phyloP scores from a whole-genome alignment of 2,888 invertebrate genomes.

The Parasteatoda lunata region DNA sequence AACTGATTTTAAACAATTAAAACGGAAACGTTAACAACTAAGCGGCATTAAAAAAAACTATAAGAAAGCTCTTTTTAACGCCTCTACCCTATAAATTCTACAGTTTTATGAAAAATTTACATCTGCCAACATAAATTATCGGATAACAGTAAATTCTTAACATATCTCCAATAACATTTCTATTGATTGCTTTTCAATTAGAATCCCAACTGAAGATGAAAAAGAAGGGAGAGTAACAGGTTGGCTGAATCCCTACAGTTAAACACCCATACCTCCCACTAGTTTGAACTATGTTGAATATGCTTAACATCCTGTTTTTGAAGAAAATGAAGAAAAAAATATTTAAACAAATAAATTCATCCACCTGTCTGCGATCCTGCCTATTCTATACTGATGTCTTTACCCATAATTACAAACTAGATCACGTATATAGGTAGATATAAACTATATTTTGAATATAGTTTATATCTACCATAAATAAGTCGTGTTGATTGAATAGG shows the following conservation, averaged over 20 bases:
- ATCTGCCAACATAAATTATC: no score
- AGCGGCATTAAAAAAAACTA: no score
- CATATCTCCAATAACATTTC: no score
- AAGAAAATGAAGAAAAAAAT: slow-evolving; percentile 10
- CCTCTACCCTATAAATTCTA: no score
- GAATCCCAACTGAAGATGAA: no score
- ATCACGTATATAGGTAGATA: slow-evolving; percentile 56
- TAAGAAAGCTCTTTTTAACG: no score
- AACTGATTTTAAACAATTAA: no score
- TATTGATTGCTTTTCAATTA: no score
- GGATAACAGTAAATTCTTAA: no score
- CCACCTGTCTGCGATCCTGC: slow-evolving; percentile 21
- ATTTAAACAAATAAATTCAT: slow-evolving; percentile 37
- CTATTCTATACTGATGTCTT: slow-evolving; percentile 55
- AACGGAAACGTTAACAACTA: no score
- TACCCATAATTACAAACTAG: slow-evolving; percentile 62
- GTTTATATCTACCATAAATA: no score
- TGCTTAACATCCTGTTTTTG: slow-evolving; percentile 18
- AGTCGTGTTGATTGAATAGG: slow-evolving; percentile 24
- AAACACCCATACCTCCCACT: slow-evolving; percentile 9
- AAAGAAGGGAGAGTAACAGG: slow-evolving; percentile 2
- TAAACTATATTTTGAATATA: slow-evolving; percentile 62
- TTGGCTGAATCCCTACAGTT: slow-evolving; percentile 16
- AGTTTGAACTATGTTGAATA: slow-evolving; percentile 4
- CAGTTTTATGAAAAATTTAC: no score